A percentile compares a stretch with the other conserved stretches of the same genome.
Evolutionary conservation across 2,888 invertebrate genomes (phyloP).

Genomic region (Glaucopsyche alexis): DNA sequence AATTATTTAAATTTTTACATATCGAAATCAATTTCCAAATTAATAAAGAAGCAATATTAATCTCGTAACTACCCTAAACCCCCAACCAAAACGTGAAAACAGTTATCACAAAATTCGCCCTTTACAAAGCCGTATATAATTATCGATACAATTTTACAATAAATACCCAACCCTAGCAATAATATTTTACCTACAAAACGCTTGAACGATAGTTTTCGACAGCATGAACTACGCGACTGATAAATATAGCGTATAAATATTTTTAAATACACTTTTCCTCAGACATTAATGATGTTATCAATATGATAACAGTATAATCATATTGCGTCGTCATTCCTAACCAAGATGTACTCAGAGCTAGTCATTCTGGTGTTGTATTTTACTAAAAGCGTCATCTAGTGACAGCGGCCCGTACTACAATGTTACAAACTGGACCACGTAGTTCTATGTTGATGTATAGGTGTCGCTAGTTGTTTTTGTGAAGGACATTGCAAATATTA

Average conservation of each 20-base stretch:
- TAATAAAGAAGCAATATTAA: too few relatives aligned
- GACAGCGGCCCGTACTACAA: neutral
- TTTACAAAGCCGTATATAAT: too few relatives aligned
- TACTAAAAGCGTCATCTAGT: neutral
- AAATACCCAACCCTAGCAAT: constrained; percentile 4
- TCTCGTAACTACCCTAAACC: too few relatives aligned
- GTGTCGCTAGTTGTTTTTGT: neutral
- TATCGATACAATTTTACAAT: neutral
- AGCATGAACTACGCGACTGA: constrained; percentile 9
- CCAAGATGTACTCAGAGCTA: neutral
- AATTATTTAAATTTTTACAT: too few relatives aligned
- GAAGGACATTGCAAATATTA: too few relatives aligned
- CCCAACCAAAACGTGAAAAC: too few relatives aligned
- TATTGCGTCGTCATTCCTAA: constrained; percentile 1
- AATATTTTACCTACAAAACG: constrained; percentile 5
- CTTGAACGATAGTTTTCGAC: neutral
- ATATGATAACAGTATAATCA: neutral
- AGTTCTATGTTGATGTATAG: neutral
- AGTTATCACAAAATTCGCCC: too few relatives aligned
- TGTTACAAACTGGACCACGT: neutral
- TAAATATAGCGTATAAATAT: neutral
- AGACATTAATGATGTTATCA: neutral
- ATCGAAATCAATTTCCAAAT: too few relatives aligned
- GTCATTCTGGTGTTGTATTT: neutral
- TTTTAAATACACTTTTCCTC: neutral